Conservation (phyloP, 2,797 vertebrate genomes). For the Scolopax rusticola region DNA sequence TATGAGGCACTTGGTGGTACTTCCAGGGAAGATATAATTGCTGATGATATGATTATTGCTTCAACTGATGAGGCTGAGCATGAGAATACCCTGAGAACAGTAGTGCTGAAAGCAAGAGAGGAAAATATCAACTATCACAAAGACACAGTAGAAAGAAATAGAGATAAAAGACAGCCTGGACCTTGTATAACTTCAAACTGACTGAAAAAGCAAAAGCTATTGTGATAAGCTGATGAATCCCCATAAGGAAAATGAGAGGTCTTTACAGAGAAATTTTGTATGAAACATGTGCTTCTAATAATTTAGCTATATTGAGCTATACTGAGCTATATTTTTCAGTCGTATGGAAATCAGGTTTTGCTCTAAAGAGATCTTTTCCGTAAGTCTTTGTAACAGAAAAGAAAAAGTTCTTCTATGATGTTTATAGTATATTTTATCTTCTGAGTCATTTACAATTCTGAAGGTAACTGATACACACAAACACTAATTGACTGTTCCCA, state of each 20-base stretch:
- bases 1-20: constrained; percentile 41
- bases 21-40: constrained; percentile 25
- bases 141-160: neutral
- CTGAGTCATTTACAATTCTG: neutral
- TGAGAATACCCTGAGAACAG: neutral
- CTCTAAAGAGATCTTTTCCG: neutral
- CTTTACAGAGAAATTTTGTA: neutral
- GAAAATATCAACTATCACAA: constrained; percentile 15
- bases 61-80: constrained; percentile 13
- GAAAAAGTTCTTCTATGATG: neutral
- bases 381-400: neutral
- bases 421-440: neutral
- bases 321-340: neutral
- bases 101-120: neutral
- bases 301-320: neutral
- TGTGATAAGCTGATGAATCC: neutral
- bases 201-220: neutral
- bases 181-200: neutral
- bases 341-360: neutral
- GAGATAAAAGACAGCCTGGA: neutral
- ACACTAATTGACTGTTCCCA: neutral
- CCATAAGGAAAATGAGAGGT: neutral
- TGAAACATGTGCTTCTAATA: neutral
- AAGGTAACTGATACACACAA: neutral
- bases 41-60: constrained; percentile 58